Evolutionary conservation across 2,888 invertebrate genomes (phyloP), one percentile per base, ranked within the genome.

Genomic region (Tipula unca): DNA sequence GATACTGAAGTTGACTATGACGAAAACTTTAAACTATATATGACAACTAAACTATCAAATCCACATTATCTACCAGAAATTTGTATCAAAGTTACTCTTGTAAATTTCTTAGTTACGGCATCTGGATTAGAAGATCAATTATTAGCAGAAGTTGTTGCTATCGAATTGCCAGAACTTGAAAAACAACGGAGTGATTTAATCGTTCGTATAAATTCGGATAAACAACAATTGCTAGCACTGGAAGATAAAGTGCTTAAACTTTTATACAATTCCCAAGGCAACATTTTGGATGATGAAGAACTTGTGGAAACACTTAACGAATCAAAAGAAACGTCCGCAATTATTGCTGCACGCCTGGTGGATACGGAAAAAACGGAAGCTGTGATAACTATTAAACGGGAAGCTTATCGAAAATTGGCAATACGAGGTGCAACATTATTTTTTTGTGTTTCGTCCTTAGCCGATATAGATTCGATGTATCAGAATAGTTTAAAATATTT

Each of bases 381-480:
- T 85, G 95, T 95, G 87, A 96, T 97, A 88, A 96, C 96, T 0
- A 93, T 95, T 0, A 96, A 97, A 0, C 93, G 98, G 82, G 96
- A 97, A 90, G 95, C 95, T 88, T 98, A 98, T 90, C 93, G 96
- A 35, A 93, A 94, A 0, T 95, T 98, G 6, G 97, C 98, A 0
- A 95, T 94, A 0, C 94, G 97, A 87, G 98, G 98, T 0, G 96
- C 98, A 0, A 95, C 97, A 20, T 91, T 98, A 3, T 98, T 97
- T 90, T 98, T 98, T 90, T 96, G 97, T 0, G 96, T 98, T 1
- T 95, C 97, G 0, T 95, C 95, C 89, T 92, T 98, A 20, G 95
- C 96, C 0, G 96, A 97, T 88, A 96, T 98, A 86, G 98, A 98
- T 90, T 96, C 97, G 0, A 98, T 98, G 98, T 98, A 98, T 90